phyloP scores from a whole-genome alignment of 2,113 vertebrate species.

The Dinomys branickii region DNA sequence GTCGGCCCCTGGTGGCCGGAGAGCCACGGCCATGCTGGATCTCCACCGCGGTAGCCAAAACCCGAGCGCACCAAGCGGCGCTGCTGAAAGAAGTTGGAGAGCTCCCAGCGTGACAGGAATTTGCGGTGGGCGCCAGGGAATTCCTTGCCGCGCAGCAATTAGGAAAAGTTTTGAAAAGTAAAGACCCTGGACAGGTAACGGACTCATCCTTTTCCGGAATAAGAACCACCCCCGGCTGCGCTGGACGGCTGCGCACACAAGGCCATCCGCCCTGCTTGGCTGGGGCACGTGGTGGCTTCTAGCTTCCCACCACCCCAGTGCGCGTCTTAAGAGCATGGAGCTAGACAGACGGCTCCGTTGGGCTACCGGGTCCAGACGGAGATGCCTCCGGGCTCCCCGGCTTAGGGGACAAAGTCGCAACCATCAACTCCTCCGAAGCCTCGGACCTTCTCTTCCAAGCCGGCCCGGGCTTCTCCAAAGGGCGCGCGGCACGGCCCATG shows the following conservation, averaged over 20 bases:
- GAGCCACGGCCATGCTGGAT: neutral
- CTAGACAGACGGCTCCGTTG: neutral
- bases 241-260: neutral
- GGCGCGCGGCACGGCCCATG: constrained; percentile 59
- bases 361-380: neutral
- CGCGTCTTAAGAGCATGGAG: neutral
- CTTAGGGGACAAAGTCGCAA: neutral
- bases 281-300: neutral
- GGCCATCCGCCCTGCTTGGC: neutral
- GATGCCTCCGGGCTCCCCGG: neutral
- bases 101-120: constrained; percentile 65
- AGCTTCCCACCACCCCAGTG: neutral
- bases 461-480: constrained; percentile 55
- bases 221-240: neutral
- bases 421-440: neutral
- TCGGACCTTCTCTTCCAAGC: constrained; percentile 7
- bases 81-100: constrained; percentile 80
- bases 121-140: constrained; percentile 34
- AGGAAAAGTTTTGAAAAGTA: constrained; percentile 70
- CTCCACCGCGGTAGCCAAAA: neutral
- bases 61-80: constrained; percentile 2
- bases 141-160: constrained; percentile 29
- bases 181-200: constrained; percentile 27
- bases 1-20: constrained; percentile 18
- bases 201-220: neutral